phyloP scores from a whole-genome alignment of 2,797 vertebrate genomes.

The Morelia viridis region DNA sequence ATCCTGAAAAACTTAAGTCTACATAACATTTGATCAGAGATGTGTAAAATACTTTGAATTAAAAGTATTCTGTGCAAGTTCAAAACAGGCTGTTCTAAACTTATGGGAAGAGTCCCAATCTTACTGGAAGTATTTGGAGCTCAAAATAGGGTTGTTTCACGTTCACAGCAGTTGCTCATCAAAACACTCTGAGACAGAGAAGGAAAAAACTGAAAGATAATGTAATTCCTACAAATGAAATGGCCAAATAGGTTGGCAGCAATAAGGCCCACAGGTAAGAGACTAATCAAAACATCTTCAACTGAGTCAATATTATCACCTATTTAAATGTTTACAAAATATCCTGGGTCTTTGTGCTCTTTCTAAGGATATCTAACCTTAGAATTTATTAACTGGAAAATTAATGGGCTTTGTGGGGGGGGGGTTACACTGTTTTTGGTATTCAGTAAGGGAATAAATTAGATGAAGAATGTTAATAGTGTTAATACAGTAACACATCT shows the following conservation, averaged over 20 bases:
- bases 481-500: background rate
- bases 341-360: background rate
- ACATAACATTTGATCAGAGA: background rate
- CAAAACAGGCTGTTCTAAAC: background rate
- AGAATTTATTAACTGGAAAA: background rate
- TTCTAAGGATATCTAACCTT: background rate
- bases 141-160: background rate
- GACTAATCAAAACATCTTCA: background rate
- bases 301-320: background rate
- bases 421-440: background rate
- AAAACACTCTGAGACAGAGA: background rate
- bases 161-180: background rate
- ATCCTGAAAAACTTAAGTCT: background rate
- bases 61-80: background rate
- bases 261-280: background rate
- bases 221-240: background rate
- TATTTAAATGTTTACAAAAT: background rate
- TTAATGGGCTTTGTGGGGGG: background rate
- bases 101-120: background rate
- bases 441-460: background rate
- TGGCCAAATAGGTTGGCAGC: background rate
- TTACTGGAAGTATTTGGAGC: background rate
- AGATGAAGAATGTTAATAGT: background rate
- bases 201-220: background rate
- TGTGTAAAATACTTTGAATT: background rate